Evolutionary conservation across 2,113 vertebrate genomes (phyloP), one percentile per base, ranked within the genome.

Genomic region (Theropithecus gelada): DNA sequence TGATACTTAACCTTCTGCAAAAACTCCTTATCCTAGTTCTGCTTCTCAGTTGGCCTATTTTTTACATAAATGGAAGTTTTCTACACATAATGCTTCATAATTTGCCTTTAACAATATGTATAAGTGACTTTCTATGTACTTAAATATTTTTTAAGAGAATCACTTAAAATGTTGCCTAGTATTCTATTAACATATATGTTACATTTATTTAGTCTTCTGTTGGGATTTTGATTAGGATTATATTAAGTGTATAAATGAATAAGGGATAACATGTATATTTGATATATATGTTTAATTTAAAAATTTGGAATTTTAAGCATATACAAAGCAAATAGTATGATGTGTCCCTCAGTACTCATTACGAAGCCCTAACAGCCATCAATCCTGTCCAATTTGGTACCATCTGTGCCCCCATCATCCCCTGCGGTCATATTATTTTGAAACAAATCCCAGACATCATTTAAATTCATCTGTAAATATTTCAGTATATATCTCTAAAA

Each of bases 221-320:
- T 92, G 38, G 23, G n/a, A 92, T 94, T 94, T 94, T 92, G 66
- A 81, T 70, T 93, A 70, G n/a, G 8, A 70, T 89, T 81, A 14
- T 95, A 48, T 61, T 92, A 43, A 76, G 55, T 57, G 32, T 76
- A 18, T 72, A 86, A 40, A 94, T 72, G 16, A 90, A 82, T 75
- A 82, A 72, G 68, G 40, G 20, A 76, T 59, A 94, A 43, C 64
- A 48, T 90, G 12, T 50, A 25, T 43, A 50, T 90, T 87, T 61
- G 12, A 82, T 61, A 86, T 52, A 57, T 66, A 55, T 81, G 66
- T 72, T 90, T 88, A 68, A 86, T 61, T 85, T 45, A 59, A 94
- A 73, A 43, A 18, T 73, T 48, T 57, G 23, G 80, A 27, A 57
- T 73, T 95, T 80, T 6, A 59, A 90, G 79, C 48, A 35, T 52